A percentile compares a stretch with the other conserved stretches of the same genome.
Conservation (phyloP, 1,140 invertebrate genomes). For the Lucilia sericata region DNA sequence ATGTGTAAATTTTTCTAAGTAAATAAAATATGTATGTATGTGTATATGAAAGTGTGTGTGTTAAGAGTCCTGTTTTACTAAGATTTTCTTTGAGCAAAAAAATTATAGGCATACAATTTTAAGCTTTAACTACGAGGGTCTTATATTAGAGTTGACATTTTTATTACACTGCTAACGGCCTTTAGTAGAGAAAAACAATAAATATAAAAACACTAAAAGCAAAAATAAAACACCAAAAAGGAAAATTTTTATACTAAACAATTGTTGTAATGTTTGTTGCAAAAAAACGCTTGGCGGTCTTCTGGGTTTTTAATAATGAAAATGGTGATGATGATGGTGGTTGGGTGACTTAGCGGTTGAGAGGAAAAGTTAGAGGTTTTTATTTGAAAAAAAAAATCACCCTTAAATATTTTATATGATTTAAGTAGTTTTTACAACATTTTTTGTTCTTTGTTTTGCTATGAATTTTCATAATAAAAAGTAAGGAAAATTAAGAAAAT, state of each 20-base stretch:
- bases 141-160: constrained; percentile 43
- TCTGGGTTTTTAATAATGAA: not conserved
- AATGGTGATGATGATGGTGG: not conserved
- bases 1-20: not conserved
- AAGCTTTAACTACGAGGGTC: not conserved
- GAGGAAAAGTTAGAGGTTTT: not conserved
- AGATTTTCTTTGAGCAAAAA: too few relatives aligned
- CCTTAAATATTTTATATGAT: constrained; percentile 6
- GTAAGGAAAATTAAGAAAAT: too few relatives aligned
- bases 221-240: not conserved
- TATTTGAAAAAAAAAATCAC: not conserved
- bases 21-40: too few relatives aligned
- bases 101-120: not conserved
- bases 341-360: not conserved
- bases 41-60: too few relatives aligned
- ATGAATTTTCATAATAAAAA: not conserved
- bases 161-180: constrained; percentile 39
- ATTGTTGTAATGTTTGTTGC: not conserved
- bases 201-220: not conserved
- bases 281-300: not conserved
- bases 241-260: not conserved
- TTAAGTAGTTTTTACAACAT: not conserved
- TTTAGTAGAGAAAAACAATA: not conserved
- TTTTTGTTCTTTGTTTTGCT: not conserved
- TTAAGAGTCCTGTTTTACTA: too few relatives aligned